Base-by-base conservation (phyloP, 1,140 invertebrate genomes). In the Polypedilum pembai region DNA sequence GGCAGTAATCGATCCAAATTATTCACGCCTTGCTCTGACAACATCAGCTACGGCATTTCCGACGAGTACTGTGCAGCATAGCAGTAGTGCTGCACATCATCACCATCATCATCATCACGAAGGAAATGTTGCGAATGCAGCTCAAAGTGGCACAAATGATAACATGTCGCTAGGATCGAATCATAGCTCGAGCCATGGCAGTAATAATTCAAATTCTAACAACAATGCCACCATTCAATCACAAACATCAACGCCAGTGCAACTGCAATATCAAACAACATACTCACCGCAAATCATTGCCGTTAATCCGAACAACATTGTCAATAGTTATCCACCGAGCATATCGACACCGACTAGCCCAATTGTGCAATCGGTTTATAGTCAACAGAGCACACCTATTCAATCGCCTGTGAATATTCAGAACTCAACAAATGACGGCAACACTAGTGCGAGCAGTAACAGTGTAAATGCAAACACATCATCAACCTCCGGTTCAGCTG, bases 1-100 rank as follows among this genome's bases (percentile, higher is more conserved):
- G 88, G 87, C 87, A 81, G 85, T 89, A 82, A 85, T 89, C 84
- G 87, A 89, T 82, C 86, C 88, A 80, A 86, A 85, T 81, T 88
- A 88, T 83, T 84, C 86, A 79, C 85, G 85, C 82, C 87, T 87
- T 82, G 86, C 85, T 82, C 81, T 86, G 82, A 84, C 84, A 78
- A 83, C 85, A 79, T 86, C 85, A 80, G 82, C 82, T 79, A 79
- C 81, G 74, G 79, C 81, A 73, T 78, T 81, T n/a, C 80, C 82
- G 75, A 78, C 77, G 76, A 78, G 80, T 75, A 83, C 80, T 77
- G 80, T 81, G 74, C 80, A 82, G 77, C 82, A 82, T 75, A 79
- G 78, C 74, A 76, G 74, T 0, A 77, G 77, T 76, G 78, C 75
- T 73, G 76, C 74, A 18, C 73, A 65, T 75, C 76, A 73, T 21